Conservation (phyloP, 2,113 vertebrate species). For the Otus sunia region DNA sequence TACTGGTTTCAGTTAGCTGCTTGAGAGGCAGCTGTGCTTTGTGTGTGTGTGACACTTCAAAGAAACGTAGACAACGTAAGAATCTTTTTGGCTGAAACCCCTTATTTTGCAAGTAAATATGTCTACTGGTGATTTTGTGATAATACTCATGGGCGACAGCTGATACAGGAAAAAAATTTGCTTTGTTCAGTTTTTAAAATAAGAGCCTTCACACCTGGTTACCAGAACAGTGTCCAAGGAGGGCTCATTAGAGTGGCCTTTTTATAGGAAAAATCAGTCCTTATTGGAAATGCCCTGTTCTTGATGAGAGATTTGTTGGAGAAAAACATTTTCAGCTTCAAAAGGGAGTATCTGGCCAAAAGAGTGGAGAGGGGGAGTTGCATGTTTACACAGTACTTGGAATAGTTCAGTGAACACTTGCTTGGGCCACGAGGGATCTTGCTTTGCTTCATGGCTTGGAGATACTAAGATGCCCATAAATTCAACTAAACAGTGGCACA, state of each 20-base stretch:
- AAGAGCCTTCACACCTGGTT: not conserved
- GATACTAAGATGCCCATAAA: not conserved
- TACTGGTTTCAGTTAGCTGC: not conserved
- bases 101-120: not conserved
- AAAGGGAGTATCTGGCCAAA: not conserved
- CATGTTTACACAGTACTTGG: not conserved
- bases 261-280: not conserved
- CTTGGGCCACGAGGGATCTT: not conserved
- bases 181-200: not conserved
- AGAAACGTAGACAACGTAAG: not conserved
- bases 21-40: not conserved
- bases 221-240: not conserved
- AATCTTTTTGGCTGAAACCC: not conserved
- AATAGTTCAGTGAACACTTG: not conserved
- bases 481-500: not conserved
- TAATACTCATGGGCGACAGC: not conserved
- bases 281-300: not conserved
- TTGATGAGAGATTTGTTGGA: not conserved
- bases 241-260: not conserved
- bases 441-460: not conserved
- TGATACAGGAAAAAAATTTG: not conserved
- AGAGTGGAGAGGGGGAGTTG: not conserved
- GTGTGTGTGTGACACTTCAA: not conserved
- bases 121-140: not conserved
- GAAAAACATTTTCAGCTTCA: not conserved